Base-by-base conservation (phyloP, 2,113 vertebrate species). In the Charina bottae region DNA sequence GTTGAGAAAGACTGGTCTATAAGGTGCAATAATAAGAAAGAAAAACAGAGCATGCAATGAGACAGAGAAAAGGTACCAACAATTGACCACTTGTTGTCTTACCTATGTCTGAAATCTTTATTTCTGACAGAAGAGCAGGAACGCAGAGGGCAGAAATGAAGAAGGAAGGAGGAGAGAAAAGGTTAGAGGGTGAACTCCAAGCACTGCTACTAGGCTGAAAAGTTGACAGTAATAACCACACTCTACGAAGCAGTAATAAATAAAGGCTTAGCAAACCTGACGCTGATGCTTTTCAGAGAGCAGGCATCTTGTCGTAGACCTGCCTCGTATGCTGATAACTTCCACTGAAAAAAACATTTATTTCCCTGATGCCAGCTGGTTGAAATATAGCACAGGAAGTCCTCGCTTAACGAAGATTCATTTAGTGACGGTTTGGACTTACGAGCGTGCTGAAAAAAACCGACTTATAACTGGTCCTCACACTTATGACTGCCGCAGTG, bases 51-150 rank as follows among this genome's bases (percentile, higher is more conserved):
- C 96, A 97, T 96, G 97, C 97, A 97, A 96, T 94, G 4, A 94
- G 97, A 96, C 96, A 96, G 96, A 95, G 96, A 94, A 96, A 95
- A 95, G 92, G 94, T 93, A 89, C 94, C 8, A 42, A 96, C 92
- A 94, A 96, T 96, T 97, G 96, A 97, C 96, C 94, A 94, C 96
- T 94, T 95, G 96, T 96, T 97, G 94, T 96, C 99, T 99, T 99
- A 99, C 99, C 99, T 99, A 98, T 99, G 99, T 98, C 99, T 99
- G 99, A 99, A 99, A 98, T 99, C 99, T 99, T 99, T 99, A 99
- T 99, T 99, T 99, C 99, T 99, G 98, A 98, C 97, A 98, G 97
- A 97, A 98, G 97, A 92, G 97, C 97, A 97, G 97, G 98, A 98
- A 97, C 97, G 98, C 97, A 98, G 97, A 98, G 97, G 97, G 97